Base-by-base conservation (phyloP, 2,888 invertebrate species). In the Apocheima hispidaria region DNA sequence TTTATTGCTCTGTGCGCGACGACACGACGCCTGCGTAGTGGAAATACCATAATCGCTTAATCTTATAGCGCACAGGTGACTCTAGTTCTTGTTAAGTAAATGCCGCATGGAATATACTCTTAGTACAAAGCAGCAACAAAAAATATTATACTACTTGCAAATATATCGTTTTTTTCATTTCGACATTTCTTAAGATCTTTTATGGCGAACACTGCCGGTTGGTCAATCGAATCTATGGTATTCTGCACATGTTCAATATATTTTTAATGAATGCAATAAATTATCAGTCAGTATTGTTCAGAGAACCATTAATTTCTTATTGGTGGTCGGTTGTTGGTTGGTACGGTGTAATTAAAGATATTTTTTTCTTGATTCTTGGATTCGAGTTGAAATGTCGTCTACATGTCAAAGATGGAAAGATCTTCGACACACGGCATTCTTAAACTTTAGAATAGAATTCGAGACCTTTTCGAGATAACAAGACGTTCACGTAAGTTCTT, bases 21-120 rank as follows among this genome's bases (percentile, higher is more conserved):
- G n/a, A n/a, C n/a, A 7, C 6, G 2, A 53, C 53, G 53, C 65
- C 48, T 56, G 58, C 63, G 60, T 67, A 67, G 68, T 61, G 63
- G 66, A 61, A 60, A 60, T 51, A 59, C 69, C 84, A 20, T 46
- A 84, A 84, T 83, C 81, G 80, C 84, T 84, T 83, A 79, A 84
- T 84, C 83, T 81, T 54, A 60, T 53, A 62, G 41, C 16, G 26
- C 75, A 71, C 83, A 82, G 80, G 77, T 82, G 79, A 67, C 69
- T 69, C 68, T 72, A 73, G 74, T 75, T 69, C 79, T 70, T 76
- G 75, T 77, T 81, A 82, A 75, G 79, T 67, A 76, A 81, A 76
- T 7, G 16, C 14, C 16, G 26, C 43, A 10, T 75, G 59, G 67
- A 71, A 66, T 70, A 58, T 74, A 73, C 65, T 78, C 73, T 73